These are phyloP conservation scores for Amaurobius ferox DNA, from an alignment of 2,888 invertebrate species.

Conservation along the genomic window DNA sequence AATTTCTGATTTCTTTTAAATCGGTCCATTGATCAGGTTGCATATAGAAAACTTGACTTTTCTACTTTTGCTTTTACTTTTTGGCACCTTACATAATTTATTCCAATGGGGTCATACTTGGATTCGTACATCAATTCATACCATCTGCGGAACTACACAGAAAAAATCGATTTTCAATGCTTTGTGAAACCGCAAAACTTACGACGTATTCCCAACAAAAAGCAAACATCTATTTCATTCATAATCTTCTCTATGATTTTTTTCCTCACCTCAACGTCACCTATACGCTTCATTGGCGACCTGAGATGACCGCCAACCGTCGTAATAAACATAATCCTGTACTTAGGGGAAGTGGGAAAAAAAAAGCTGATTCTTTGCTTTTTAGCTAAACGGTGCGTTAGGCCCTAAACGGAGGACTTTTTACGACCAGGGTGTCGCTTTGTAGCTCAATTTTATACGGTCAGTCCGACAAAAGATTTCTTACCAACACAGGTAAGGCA, in stretches of 20 bases:
- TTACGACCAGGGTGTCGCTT: slow-evolving; percentile 64
- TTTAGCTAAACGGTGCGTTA: slow-evolving; percentile 64
- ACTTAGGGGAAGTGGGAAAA: slow-evolving; percentile 1
- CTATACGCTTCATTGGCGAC: slow-evolving; percentile 67
- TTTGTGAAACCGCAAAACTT: slow-evolving; percentile 52
- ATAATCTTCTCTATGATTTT: slow-evolving; percentile 34
- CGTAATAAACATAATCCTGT: slow-evolving; percentile 57
- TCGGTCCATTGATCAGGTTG: no score
- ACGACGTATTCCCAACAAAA: slow-evolving; percentile 44
- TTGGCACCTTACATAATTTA: not conserved
- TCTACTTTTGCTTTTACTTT: no score
- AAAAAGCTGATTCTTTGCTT: slow-evolving; percentile 52
- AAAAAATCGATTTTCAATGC: slow-evolving; percentile 21
- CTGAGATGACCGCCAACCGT: slow-evolving; percentile 60
- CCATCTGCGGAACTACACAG: slow-evolving; percentile 19
- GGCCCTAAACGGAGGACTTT: slow-evolving; percentile 56
- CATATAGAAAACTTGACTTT: no score
- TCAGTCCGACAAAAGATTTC: slow-evolving; percentile 60
- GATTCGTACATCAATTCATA: not conserved
- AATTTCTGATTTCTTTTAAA: no score
- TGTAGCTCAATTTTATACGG: slow-evolving; percentile 63
- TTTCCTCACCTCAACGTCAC: slow-evolving; percentile 40
- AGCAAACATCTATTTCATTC: slow-evolving; percentile 56
- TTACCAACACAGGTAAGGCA: slow-evolving; percentile 61
- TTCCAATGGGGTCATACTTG: slow-evolving; percentile 2